Conservation (phyloP, 1,140 invertebrate genomes). For the Oryctes rhinoceros region DNA sequence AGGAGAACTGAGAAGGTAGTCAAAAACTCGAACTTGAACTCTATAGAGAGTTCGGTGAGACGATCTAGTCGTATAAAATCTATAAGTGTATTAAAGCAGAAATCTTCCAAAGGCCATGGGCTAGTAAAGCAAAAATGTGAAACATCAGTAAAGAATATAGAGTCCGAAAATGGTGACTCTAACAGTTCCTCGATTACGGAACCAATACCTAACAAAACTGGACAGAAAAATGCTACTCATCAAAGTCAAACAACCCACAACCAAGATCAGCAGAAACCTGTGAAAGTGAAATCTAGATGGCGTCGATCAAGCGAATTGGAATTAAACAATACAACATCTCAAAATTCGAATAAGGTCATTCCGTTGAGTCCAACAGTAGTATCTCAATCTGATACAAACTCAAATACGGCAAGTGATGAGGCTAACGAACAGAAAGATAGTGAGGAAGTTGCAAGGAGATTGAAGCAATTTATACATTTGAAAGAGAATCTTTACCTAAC, state of each 20-base stretch:
- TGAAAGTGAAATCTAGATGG: conserved; percentile 89
- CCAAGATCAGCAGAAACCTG: conserved; percentile 70
- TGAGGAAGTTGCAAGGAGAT: conserved; percentile 73
- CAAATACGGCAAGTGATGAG: neutral
- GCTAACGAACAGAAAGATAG: conserved; percentile 47
- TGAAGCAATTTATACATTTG: conserved; percentile 82
- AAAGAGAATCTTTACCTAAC: conserved; percentile 87
- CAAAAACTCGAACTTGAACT: neutral
- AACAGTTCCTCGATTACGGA: conserved; percentile 52
- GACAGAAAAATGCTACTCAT: neutral
- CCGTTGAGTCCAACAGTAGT: neutral
- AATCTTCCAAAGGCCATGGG: conserved; percentile 65
- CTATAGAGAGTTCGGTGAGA: conserved; percentile 59
- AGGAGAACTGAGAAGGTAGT: conserved; percentile 42
- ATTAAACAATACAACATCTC: conserved; percentile 60
- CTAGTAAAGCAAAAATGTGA: conserved; percentile 60
- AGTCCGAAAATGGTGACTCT: conserved; percentile 61
- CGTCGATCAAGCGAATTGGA: conserved; percentile 83
- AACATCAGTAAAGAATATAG: conserved; percentile 48
- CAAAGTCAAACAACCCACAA: neutral
- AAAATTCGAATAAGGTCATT: neutral
- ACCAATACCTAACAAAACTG: neutral
- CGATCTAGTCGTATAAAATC: conserved; percentile 69
- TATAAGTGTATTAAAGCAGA: conserved; percentile 66
- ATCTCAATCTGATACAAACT: conserved; percentile 49